phyloP scores from a whole-genome alignment of 2,797 vertebrate species.

The Myioborus miniatus region DNA sequence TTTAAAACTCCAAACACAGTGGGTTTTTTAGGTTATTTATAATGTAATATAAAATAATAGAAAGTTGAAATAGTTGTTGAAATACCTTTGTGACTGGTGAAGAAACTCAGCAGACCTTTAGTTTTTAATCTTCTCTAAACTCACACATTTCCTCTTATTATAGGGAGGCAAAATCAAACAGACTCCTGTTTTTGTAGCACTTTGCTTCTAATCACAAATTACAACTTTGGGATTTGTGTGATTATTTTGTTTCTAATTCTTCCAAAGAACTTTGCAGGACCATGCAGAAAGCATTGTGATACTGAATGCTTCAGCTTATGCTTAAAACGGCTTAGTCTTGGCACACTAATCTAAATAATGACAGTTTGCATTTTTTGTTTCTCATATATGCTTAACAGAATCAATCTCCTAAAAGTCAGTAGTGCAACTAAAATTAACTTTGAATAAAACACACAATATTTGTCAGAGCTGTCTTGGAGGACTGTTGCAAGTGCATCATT shows the following conservation, averaged over 20 bases:
- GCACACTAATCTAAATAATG: neutral
- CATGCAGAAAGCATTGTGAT: neutral
- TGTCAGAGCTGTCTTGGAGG: neutral
- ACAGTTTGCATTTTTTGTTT: neutral
- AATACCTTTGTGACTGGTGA: neutral
- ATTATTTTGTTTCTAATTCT: neutral
- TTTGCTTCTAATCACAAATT: neutral
- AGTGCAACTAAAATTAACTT: neutral
- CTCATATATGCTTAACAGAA: neutral
- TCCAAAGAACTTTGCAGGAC: neutral
- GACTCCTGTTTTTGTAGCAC: neutral
- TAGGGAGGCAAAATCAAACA: neutral
- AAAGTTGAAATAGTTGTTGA: neutral
- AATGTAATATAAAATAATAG: neutral
- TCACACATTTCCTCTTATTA: neutral
- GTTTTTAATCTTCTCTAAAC: neutral
- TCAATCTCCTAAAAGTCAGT: neutral
- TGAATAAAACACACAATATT: neutral
- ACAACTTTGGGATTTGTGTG: neutral
- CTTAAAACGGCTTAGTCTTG: neutral
- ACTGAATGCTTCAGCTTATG: neutral
- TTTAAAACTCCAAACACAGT: neutral
- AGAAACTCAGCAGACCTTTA: neutral
- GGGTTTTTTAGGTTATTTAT: neutral
- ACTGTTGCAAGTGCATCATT: neutral